These are phyloP conservation scores for Antheraea assamensis DNA, from an alignment of 2,888 invertebrate species.

Conservation along the genomic window DNA sequence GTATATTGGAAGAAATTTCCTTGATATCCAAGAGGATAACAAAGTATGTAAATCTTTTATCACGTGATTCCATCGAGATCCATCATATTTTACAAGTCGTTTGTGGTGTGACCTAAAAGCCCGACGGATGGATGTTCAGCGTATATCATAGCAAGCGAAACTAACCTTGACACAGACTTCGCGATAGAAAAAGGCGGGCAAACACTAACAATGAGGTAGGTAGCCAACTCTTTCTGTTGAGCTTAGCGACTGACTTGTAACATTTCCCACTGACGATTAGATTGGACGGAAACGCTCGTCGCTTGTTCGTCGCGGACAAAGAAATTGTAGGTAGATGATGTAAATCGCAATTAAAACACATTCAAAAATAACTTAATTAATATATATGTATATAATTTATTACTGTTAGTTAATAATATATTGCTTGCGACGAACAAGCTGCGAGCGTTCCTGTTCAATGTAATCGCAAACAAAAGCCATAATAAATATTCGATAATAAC, in stretches of 20 bases:
- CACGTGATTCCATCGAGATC: neutral
- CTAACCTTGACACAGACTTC: neutral
- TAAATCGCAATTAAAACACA: no score
- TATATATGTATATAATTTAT: no score
- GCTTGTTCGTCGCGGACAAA: neutral
- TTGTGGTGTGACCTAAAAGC: neutral
- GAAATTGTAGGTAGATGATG: no score
- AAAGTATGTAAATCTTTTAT: neutral
- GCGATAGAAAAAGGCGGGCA: neutral
- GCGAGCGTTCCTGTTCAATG: no score
- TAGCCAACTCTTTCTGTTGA: neutral
- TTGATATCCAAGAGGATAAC: no score
- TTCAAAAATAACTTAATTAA: no score
- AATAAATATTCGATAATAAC: no score
- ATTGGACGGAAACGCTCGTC: neutral
- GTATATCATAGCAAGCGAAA: neutral
- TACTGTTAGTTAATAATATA: no score
- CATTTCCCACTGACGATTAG: neutral
- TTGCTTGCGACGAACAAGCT: no score
- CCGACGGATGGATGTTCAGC: neutral
- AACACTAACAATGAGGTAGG: neutral
- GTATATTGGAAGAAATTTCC: no score
- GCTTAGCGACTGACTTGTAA: neutral
- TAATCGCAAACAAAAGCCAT: no score
- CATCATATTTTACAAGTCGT: neutral